Evolutionary conservation across 2,797 vertebrate species (phyloP).

Genomic region (Lophotriccus pileatus): DNA sequence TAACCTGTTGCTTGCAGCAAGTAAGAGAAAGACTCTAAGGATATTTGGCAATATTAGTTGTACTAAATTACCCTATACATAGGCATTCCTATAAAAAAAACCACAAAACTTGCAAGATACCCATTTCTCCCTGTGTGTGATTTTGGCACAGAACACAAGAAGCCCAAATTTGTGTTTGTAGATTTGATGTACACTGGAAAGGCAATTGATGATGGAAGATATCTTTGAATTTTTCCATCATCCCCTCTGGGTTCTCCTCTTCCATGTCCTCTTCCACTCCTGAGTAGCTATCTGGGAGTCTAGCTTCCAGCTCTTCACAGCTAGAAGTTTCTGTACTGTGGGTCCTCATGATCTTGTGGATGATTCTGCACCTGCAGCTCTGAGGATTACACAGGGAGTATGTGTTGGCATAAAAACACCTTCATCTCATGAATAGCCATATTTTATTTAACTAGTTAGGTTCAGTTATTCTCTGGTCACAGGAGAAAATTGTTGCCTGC

Average conservation of each 20-base stretch:
- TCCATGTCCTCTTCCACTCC: not conserved
- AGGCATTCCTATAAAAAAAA: not conserved
- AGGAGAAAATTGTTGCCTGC: not conserved
- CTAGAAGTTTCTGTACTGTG: not conserved
- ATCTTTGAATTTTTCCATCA: not conserved
- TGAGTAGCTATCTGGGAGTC: not conserved
- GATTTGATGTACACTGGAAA: fast-evolving
- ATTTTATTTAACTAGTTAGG: not conserved
- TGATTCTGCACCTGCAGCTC: not conserved
- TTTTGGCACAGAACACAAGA: not conserved
- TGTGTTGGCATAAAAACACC: not conserved
- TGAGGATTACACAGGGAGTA: not conserved
- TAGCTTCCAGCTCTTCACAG: not conserved
- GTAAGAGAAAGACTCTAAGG: not conserved
- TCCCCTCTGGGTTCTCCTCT: not conserved
- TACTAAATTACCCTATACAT: not conserved
- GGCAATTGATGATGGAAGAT: not conserved
- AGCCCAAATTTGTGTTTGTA: not conserved
- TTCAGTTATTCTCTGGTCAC: not conserved
- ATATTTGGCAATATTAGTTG: not conserved
- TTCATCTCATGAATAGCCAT: not conserved
- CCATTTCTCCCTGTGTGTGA: not conserved
- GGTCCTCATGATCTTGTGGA: not conserved
- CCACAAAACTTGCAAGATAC: not conserved
- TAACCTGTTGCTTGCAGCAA: not conserved